Evolutionary conservation across 2,888 invertebrate species (phyloP).

Genomic region (Acanthosepion esculentum): DNA sequence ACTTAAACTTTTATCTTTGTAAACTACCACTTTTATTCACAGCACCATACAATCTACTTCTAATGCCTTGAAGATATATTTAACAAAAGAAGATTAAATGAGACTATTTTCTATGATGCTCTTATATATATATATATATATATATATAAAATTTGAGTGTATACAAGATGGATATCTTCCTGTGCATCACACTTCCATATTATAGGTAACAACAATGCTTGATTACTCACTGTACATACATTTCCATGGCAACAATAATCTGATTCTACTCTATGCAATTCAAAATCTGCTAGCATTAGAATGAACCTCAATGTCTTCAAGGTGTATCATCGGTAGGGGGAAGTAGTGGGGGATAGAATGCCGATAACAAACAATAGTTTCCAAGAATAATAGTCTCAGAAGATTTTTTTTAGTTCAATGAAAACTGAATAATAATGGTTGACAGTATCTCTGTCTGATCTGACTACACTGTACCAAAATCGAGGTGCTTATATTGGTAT

Average conservation of each 20-base stretch:
- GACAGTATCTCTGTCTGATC: background rate
- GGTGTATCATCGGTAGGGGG: background rate
- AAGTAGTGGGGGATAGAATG: background rate
- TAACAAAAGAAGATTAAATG: too few species aligned
- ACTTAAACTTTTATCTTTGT: too few species aligned
- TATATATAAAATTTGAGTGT: background rate
- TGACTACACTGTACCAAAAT: background rate
- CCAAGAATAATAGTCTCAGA: background rate
- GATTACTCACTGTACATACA: background rate
- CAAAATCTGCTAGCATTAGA: background rate
- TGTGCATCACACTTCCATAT: background rate
- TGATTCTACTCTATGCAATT: background rate
- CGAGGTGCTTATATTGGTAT: background rate
- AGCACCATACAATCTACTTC: too few species aligned
- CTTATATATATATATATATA: background rate
- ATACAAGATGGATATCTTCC: background rate
- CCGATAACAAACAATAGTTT: background rate
- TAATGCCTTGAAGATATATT: too few species aligned
- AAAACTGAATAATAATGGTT: background rate
- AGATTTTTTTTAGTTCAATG: background rate
- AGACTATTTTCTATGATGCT: background rate
- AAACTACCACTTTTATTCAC: too few species aligned
- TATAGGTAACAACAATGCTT: conserved; percentile 1
- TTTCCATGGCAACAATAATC: background rate
- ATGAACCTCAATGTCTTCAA: background rate